Base-by-base conservation (phyloP, 1,140 invertebrate species). In the Penaeus japonicus region DNA sequence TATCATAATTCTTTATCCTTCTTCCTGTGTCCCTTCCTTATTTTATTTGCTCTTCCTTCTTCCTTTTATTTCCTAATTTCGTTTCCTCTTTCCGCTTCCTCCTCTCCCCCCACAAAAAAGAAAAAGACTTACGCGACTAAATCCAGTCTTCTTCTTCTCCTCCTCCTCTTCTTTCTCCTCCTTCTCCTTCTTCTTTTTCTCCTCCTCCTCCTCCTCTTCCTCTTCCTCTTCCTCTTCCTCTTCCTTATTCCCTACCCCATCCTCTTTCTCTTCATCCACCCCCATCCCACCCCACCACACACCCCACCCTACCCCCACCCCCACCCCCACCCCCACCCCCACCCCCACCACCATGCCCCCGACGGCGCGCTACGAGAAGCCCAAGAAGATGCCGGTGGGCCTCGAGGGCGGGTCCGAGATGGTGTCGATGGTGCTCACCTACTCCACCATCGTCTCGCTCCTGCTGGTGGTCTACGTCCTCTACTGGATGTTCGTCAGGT, bases 331-430 rank as follows among this genome's bases (percentile, higher is more conserved):
- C 35, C 22, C 55, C 24, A 1, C n/a, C 5, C 57, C 4, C 65
- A 22, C 18, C n/a, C 15, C 57, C 24, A 32, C 12, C 81, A 83
- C 24, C 27, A 83, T 83, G 81, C 55, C 35, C 53, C 27, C 62
- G 27, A 83, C 54, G 12, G 57, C 81, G 10, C 54, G 55, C 32
- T 20, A 24, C 12, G 47, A 86, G 57, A 86, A 86, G 32, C 75
- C 55, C 20, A 86, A 86, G 84, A 86, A 86, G 53, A 86, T 86
- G 12, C 84, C 84, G 5, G 84, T 86, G 35, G 84, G 84, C 24
- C 84, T 86, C 17, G 84, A 86, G 12, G n/a, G 84, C 20, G 84
- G 84, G 17, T 86, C 84, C 4, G 84, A 86, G 77, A n/a, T 86
- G 54, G 22, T 79, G 30, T 86, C 84, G 2, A 53, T 86, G 35